Conservation (phyloP, 1,140 invertebrate species). For the Drosophila littoralis region DNA sequence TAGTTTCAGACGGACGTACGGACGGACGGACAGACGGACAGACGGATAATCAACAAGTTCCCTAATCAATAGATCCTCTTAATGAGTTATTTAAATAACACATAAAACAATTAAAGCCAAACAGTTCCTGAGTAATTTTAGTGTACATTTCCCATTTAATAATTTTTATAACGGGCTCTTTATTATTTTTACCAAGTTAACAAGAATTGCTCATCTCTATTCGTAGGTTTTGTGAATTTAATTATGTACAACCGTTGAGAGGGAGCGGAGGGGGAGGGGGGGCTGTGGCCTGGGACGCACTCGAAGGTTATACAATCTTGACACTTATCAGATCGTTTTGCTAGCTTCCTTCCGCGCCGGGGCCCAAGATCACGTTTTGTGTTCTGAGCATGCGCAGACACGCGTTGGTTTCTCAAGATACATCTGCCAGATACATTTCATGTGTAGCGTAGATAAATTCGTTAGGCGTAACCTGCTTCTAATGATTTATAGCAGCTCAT, state of each 20-base stretch:
- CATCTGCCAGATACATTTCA: constrained; percentile 77
- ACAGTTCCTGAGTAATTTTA: too few relatives aligned
- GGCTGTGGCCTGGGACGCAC: constrained; percentile 44
- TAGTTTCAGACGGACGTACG: too few relatives aligned
- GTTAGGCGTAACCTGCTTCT: constrained; percentile 71
- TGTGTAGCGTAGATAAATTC: constrained; percentile 76
- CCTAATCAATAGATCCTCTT: too few relatives aligned
- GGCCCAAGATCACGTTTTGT: constrained; percentile 40
- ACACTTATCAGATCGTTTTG: constrained; percentile 80
- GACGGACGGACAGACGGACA: too few relatives aligned
- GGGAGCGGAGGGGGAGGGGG: not conserved
- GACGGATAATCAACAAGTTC: too few relatives aligned
- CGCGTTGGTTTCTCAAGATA: constrained; percentile 67
- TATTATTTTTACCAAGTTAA: too few relatives aligned
- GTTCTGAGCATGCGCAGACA: constrained; percentile 74
- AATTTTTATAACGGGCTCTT: too few relatives aligned
- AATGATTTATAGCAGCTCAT: constrained; percentile 70
- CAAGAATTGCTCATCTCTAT: constrained; percentile 28
- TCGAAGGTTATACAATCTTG: constrained; percentile 80
- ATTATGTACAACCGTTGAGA: constrained; percentile 56
- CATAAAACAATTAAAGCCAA: too few relatives aligned
- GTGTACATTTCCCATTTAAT: too few relatives aligned
- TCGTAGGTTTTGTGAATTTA: constrained; percentile 47
- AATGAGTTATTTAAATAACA: too few relatives aligned
- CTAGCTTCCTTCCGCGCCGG: constrained; percentile 63